These are phyloP conservation scores for Oscheius sp. DNA, from an alignment of 1,140 invertebrate species.

Conservation along the genomic window DNA sequence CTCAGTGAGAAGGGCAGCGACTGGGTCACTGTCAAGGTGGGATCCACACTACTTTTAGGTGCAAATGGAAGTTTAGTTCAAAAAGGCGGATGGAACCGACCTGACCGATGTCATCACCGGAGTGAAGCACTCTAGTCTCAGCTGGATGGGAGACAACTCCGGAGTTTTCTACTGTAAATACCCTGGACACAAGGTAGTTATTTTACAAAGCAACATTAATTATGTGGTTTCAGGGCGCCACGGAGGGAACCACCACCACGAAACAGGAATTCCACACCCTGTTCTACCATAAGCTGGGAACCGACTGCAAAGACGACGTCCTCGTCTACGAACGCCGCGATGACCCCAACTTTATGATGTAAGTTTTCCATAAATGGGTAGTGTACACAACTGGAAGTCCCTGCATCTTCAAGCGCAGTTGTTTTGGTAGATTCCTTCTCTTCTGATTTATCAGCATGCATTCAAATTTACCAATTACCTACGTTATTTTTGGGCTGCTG, in stretches of 20 bases:
- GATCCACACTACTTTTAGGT: conserved; percentile 63
- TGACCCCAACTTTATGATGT: conserved; percentile 87
- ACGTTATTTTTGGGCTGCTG: neutral
- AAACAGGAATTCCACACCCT: conserved; percentile 85
- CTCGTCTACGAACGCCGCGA: conserved; percentile 85
- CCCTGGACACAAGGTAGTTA: conserved; percentile 30
- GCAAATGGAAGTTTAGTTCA: conserved; percentile 65
- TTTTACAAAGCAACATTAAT: conserved; percentile 43
- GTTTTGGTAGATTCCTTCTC: neutral
- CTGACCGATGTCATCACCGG: conserved; percentile 82
- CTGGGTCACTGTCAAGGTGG: conserved; percentile 79
- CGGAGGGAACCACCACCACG: conserved; percentile 85
- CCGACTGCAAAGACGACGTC: conserved; percentile 81
- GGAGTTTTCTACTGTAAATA: conserved; percentile 88
- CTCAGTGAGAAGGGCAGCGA: conserved; percentile 77
- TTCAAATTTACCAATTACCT: neutral
- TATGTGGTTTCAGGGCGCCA: conserved; percentile 69
- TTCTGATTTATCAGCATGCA: conserved; percentile 1
- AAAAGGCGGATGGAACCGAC: conserved; percentile 71
- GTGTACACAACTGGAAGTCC: neutral
- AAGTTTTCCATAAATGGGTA: no score
- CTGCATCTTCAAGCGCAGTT: neutral
- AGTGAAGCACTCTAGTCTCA: conserved; percentile 83
- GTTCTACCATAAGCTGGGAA: conserved; percentile 85
- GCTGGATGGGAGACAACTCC: conserved; percentile 91